Base-by-base conservation (phyloP, 2,113 vertebrate genomes). In the Phrynocephalus versicolor region DNA sequence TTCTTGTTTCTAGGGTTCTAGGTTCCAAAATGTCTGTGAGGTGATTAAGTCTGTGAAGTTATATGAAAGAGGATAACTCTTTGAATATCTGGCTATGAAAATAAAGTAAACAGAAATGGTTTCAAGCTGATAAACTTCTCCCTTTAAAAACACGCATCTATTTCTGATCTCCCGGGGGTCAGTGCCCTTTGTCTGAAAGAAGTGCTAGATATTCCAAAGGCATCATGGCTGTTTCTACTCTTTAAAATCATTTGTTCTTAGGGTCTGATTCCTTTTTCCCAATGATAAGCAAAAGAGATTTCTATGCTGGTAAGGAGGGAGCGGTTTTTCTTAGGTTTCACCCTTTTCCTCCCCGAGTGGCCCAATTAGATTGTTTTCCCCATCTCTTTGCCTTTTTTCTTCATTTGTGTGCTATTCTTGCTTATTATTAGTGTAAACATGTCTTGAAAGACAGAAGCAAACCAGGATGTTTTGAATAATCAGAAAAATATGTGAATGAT, bases 51-150 rank as follows among this genome's bases (percentile, higher is more conserved):
- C 37, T 87, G 79, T 83, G 85, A 16, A 80, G 77, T n/a, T n/a
- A 87, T 58, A 69, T 71, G 18, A 88, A 87, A 90, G 35, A 21
- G 33, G 85, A 64, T 12, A 4, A 41, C 65, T 57, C 57, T 88
- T 41, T 85, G 86, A 81, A 21, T 25, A 70, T 41, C 81, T 90
- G 83, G n/a, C 67, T 62, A 79, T 83, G 58, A 23, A 90, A 88
- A 39, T 73, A 16, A 89, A 85, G 9, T 67, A 76, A 90, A 83
- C 83, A 89, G 27, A 80, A 90, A 85, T 65, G 1, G n/a, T 90
- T 89, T 89, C 74, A 90, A 87, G 87, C 84, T 84, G 88, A 83
- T 8, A 89, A 92, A 90, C 62, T 87, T 21, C 5, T 6, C n/a
- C 82, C 6, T 51, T 90, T 90, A 73, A 83, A 91, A 89, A 88